A percentile compares a stretch with the other conserved stretches of the same genome.
phyloP scores from a whole-genome alignment of 2,797 vertebrate genomes.

The Erpetoichthys calabaricus region DNA sequence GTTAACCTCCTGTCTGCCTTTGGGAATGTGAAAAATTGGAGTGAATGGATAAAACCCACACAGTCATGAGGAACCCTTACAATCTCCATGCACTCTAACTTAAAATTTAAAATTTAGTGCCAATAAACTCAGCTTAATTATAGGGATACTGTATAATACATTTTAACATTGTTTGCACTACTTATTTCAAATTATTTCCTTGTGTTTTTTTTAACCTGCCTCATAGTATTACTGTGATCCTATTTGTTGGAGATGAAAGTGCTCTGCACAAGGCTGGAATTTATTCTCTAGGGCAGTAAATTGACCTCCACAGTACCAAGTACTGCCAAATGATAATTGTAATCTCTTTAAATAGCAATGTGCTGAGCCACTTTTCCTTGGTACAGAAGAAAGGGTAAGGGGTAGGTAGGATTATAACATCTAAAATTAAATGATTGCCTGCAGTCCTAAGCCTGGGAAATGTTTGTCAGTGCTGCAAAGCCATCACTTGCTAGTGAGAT shows the following conservation, averaged over 20 bases:
- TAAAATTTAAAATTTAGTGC: no score
- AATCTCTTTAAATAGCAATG: constrained; percentile 23
- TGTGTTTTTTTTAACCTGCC: background rate
- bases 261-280: background rate
- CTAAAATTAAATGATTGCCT: background rate
- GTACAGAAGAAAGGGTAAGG: constrained; percentile 17
- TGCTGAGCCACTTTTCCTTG: constrained; percentile 14
- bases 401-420: constrained; percentile 13
- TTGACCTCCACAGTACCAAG: constrained; percentile 2
- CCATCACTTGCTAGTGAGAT: constrained; percentile 8
- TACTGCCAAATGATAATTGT: constrained; percentile 11
- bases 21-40: no score
- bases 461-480: constrained; percentile 3
- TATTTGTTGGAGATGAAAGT: constrained; percentile 1
- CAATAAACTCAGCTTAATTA: no score
- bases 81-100: no score
- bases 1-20: no score
- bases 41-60: no score
- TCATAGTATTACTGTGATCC: constrained; percentile 12
- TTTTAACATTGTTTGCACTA: no score
- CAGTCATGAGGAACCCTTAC: no score
- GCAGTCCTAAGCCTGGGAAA: background rate
- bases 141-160: no score
- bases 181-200: no score
- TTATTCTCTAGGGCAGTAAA: constrained; percentile 1